Evolutionary conservation across 2,113 vertebrate genomes (phyloP), one percentile per base, ranked within the genome.

Genomic region (Capreolus pygargus): DNA sequence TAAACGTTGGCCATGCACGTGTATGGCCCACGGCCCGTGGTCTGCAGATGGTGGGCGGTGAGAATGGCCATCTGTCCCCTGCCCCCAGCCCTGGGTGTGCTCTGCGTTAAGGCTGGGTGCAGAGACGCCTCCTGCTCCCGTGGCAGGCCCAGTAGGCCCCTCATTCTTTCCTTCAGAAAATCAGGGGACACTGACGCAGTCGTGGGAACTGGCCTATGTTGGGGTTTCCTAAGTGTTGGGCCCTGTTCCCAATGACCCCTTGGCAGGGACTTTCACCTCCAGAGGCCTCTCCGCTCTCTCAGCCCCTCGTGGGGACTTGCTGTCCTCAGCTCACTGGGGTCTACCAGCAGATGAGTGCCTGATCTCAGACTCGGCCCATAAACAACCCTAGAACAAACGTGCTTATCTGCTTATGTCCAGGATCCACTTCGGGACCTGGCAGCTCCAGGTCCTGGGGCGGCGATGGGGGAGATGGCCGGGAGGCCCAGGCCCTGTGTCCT

Each of bases 1-100:
- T 58, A 17, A 82, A 52, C 39, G 39, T 90, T 25, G 36, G 79
- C 21, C 6, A n/a, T 11, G 2, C 6, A 6, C 0, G 0, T 47
- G 16, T 11, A 0, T 30, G 15, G 16, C 45, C 45, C 15, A 9
- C 0, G 4, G 67, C n/a, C n/a, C n/a, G 39, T 0, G 5, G 17
- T 81, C 78, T 81, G 47, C 28, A 19, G 47, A n/a, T 57, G 50
- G 30, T 21, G 33, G 33, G 14, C 6, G 21, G 33, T 55, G 33
- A 55, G 50, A 36, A 15, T 17, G 28, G 28, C 78, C 10, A 17
- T 11, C 17, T 81, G 47, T 33, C 47, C 47, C 78, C 78, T 33
- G 76, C 27, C 78, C 33, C 21, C 33, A n/a, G 33, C 81, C n/a
- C 52, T 1, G 2, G 81, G 19, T 1, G 6, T n/a, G 50, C 33